Conservation (phyloP, 2,888 invertebrate genomes). For the Chaetogeoica ovagalla region DNA sequence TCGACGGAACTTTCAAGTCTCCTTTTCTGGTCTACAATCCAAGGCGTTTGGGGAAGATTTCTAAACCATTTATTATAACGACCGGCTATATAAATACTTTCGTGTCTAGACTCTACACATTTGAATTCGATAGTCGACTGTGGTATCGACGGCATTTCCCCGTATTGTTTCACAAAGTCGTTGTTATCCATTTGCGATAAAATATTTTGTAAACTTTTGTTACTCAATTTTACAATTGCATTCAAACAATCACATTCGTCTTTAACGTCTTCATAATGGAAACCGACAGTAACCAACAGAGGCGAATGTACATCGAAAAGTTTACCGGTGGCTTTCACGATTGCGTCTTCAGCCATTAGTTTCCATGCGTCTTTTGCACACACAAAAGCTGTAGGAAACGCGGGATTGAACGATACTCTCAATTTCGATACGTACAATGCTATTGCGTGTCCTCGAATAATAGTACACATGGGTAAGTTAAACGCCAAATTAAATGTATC, state of each 20-base stretch:
- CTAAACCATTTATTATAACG: slow-evolving; percentile 85
- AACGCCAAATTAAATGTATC: slow-evolving; percentile 70
- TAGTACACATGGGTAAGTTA: slow-evolving; percentile 70
- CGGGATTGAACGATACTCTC: slow-evolving; percentile 62
- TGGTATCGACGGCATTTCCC: slow-evolving; percentile 41
- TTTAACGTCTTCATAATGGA: slow-evolving; percentile 64
- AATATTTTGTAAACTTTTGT: slow-evolving; percentile 37
- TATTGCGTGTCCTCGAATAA: slow-evolving; percentile 71
- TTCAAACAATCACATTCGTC: slow-evolving; percentile 63
- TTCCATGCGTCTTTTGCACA: slow-evolving; percentile 79
- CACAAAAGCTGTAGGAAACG: slow-evolving; percentile 54
- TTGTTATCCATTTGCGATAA: slow-evolving; percentile 53
- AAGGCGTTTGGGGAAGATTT: slow-evolving; percentile 88
- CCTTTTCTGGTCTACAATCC: slow-evolving; percentile 80
- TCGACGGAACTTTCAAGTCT: slow-evolving; percentile 87
- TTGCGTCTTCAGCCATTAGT: slow-evolving; percentile 67
- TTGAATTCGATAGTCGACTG: slow-evolving; percentile 39
- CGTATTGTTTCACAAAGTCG: slow-evolving; percentile 32
- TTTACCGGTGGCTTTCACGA: slow-evolving; percentile 65
- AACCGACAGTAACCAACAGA: slow-evolving; percentile 66
- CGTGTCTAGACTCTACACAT: slow-evolving; percentile 54
- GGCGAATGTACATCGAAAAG: slow-evolving; percentile 66
- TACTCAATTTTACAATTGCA: slow-evolving; percentile 12
- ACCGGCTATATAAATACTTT: slow-evolving; percentile 60
- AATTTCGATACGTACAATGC: slow-evolving; percentile 63